Conservation (phyloP, 2,888 invertebrate species). For the Microdon myrmicae region DNA sequence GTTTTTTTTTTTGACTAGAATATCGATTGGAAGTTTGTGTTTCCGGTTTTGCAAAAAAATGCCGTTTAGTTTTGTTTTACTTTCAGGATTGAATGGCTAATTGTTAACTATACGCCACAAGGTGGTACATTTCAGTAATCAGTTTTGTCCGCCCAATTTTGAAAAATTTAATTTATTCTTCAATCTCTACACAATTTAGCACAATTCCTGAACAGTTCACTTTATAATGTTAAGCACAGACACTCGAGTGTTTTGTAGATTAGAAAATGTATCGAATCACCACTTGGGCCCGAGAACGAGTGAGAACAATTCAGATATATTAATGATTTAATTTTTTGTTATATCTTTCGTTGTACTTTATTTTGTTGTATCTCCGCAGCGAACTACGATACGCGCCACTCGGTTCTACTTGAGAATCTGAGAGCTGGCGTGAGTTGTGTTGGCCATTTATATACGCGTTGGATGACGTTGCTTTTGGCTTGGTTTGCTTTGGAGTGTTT, state of each 20-base stretch:
- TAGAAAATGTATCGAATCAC: no score
- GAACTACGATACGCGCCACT: conserved; percentile 47
- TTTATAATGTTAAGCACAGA: no score
- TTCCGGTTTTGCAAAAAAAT: conserved; percentile 24
- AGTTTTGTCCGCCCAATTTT: conserved; percentile 58
- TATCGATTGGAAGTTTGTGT: conserved; percentile 43
- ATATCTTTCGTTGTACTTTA: conserved; percentile 6
- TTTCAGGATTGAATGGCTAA: conserved; percentile 42
- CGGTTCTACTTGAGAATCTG: conserved; percentile 53
- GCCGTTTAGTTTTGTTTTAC: conserved; percentile 19
- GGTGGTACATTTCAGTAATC: conserved; percentile 62
- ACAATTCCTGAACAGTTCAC: no score
- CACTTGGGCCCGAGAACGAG: conserved; percentile 40
- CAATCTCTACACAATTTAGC: no score
- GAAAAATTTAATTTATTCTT: conserved; percentile 31
- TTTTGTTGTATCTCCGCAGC: conserved; percentile 31
- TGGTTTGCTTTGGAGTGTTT: conserved; percentile 8
- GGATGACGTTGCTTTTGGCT: conserved; percentile 18
- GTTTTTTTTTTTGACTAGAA: conserved; percentile 55
- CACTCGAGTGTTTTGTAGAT: no score
- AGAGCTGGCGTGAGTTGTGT: conserved; percentile 42
- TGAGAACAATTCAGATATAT: conserved; percentile 44
- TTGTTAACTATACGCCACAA: conserved; percentile 62
- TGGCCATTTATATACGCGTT: conserved; percentile 47
- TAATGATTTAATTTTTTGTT: conserved; percentile 2